Evolutionary conservation across 2,113 vertebrate species (phyloP).

Genomic region (Hystrix cristata): DNA sequence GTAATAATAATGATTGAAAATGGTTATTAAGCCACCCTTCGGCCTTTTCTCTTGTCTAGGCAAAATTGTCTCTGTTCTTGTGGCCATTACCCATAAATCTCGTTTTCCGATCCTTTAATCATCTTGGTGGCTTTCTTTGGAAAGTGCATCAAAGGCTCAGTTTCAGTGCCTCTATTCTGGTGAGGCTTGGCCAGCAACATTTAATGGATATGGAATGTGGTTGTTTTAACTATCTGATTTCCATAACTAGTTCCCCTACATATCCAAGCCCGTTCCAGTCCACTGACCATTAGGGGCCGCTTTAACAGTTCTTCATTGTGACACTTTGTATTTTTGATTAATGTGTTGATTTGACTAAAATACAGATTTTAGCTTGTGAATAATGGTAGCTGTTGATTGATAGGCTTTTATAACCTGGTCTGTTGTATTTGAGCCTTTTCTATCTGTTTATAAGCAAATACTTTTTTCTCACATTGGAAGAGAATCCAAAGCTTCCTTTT

Average conservation of each 20-base stretch:
- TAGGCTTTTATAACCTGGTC: slow-evolving; percentile 60
- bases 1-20: slow-evolving; percentile 81
- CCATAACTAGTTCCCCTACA: slow-evolving; percentile 64
- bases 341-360: slow-evolving; percentile 74
- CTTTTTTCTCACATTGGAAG: not conserved
- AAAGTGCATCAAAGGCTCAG: slow-evolving; percentile 79
- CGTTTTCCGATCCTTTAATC: slow-evolving; percentile 83
- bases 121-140: slow-evolving; percentile 82
- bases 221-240: slow-evolving; percentile 81
- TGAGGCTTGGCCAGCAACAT: slow-evolving; percentile 82
- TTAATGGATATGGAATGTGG: slow-evolving; percentile 82
- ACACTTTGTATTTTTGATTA: slow-evolving; percentile 70
- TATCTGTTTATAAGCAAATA: slow-evolving; percentile 44
- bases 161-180: slow-evolving; percentile 83
- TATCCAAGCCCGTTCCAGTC: slow-evolving; percentile 80
- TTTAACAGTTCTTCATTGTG: slow-evolving; percentile 81
- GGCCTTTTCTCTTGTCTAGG: slow-evolving; percentile 78
- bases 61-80: slow-evolving; percentile 79
- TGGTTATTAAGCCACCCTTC: slow-evolving; percentile 76
- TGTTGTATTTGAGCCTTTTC: slow-evolving; percentile 63
- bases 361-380: slow-evolving; percentile 56
- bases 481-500: slow-evolving; percentile 47
- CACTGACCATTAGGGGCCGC: slow-evolving; percentile 57
- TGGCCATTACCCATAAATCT: slow-evolving; percentile 79
- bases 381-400: not conserved